A percentile compares a stretch with the other conserved stretches of the same genome.
Conservation (phyloP, 1,140 invertebrate genomes). For the Coenobita brevimanus region DNA sequence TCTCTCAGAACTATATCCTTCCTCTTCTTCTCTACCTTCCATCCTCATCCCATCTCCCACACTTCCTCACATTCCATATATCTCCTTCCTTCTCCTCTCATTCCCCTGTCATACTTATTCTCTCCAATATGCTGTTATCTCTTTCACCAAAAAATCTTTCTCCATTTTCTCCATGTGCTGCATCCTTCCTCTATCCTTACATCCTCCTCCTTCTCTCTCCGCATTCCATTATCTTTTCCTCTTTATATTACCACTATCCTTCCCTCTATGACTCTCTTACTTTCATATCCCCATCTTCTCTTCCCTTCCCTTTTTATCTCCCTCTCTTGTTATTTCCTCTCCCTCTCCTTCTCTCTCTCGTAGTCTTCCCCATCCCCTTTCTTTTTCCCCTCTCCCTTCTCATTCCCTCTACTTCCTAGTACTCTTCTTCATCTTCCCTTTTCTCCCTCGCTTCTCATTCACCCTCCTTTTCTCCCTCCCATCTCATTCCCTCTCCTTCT, state of each 20-base stretch:
- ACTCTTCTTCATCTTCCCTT: background rate
- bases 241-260: too few relatives aligned
- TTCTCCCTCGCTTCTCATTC: background rate
- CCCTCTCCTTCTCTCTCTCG: too few relatives aligned
- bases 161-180: too few relatives aligned
- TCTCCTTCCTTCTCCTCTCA: too few relatives aligned
- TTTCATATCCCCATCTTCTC: background rate
- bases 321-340: too few relatives aligned
- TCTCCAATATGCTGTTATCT: too few relatives aligned
- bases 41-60: too few relatives aligned
- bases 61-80: background rate
- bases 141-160: too few relatives aligned
- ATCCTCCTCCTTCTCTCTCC: background rate
- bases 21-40: background rate
- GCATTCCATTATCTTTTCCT: background rate
- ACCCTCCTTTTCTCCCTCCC: conserved; percentile 10
- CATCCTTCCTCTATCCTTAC: too few relatives aligned
- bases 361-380: background rate
- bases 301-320: too few relatives aligned
- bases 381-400: background rate
- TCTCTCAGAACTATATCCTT: background rate
- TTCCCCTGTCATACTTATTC: too few relatives aligned
- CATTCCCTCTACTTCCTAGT: background rate
- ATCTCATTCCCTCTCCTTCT: background rate
- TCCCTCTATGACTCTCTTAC: background rate